Base-by-base conservation (phyloP, 2,888 invertebrate species). In the Caenorhabditis sinica region DNA sequence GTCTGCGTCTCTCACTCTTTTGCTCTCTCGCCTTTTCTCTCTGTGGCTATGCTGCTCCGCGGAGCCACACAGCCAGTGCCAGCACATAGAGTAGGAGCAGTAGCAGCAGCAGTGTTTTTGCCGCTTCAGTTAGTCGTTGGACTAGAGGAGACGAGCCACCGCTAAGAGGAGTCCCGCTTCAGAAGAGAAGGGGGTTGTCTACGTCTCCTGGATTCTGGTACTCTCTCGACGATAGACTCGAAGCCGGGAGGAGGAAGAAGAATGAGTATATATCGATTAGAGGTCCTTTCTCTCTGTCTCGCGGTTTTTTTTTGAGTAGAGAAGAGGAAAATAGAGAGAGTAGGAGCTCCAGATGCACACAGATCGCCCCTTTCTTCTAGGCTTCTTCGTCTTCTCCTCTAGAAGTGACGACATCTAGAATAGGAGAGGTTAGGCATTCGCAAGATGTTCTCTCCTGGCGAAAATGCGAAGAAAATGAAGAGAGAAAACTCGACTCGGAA, bases 11-110 rank as follows among this genome's bases (percentile, higher is more conserved):
- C 65, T 65, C 77, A 53, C 66, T 66, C 43, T 56, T 30, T 49
- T 11, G 4, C 49, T 56, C 56, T 71, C 72, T 82, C 74, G 20
- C 76, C 43, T 33, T n/a, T n/a, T 49, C 69, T 56, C 53, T 61
- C 51, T 66, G 51, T 66, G 28, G 53, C 45, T 66, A 28, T 63
- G 45, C 49, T 63, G 60, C 49, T 36, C n/a, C n/a, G n/a, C n/a
- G n/a, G n/a, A n/a, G n/a, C n/a, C n/a, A n/a, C n/a, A n/a, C n/a
- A n/a, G n/a, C n/a, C n/a, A n/a, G n/a, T n/a, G n/a, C n/a, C n/a
- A n/a, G n/a, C n/a, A n/a, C n/a, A n/a, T n/a, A n/a, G 56, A 53
- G 23, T 25, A 53, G 53, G 6, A 53, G 53, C 53, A 53, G 28
- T 28, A 56, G 56, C 56, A 56, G 56, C 28, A 56, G 25, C 56